Percentiles rank a stretch among this genome's conserved stretches.
Conservation (phyloP, 1,140 invertebrate genomes). For the Pogonomyrmex barbatus region DNA sequence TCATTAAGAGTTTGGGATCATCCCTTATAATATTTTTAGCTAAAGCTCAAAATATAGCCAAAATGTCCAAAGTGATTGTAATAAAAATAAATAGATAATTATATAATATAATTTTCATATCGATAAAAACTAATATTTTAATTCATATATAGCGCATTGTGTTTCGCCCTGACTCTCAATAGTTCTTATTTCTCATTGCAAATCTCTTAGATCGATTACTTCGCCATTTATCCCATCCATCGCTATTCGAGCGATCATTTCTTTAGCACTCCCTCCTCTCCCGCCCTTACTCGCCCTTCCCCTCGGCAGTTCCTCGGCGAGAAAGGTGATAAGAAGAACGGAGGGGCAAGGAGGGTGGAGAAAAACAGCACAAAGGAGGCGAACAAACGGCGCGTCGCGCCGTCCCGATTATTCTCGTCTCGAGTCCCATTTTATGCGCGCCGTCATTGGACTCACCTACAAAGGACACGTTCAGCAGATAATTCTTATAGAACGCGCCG, state of each 20-base stretch:
- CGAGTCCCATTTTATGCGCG: slow-evolving; percentile 20
- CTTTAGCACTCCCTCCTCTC: not conserved
- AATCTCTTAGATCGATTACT: not conserved
- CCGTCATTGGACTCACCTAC: slow-evolving; percentile 86
- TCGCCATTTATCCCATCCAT: slow-evolving; percentile 16
- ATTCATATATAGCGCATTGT: no score
- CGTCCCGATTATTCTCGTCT: slow-evolving; percentile 23
- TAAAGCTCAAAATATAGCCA: no score
- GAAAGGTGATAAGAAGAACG: not conserved
- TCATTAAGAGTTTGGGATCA: no score
- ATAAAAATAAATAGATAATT: no score
- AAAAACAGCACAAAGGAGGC: slow-evolving; percentile 10
- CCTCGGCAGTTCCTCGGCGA: not conserved
- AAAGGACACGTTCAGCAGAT: slow-evolving; percentile 90
- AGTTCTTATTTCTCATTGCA: not conserved
- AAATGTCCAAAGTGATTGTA: no score
- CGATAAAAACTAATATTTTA: no score
- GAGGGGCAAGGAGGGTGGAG: no score
- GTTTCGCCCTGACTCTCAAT: not conserved
- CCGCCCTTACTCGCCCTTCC: not conserved
- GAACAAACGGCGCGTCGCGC: slow-evolving; percentile 44
- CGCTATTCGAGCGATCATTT: slow-evolving; percentile 3
- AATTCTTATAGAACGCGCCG: slow-evolving; percentile 89
- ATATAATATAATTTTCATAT: no score
- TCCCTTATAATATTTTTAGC: no score